These are phyloP conservation scores for Oryctes rhinoceros DNA, from an alignment of 1,140 invertebrate genomes.

Conservation along the genomic window DNA sequence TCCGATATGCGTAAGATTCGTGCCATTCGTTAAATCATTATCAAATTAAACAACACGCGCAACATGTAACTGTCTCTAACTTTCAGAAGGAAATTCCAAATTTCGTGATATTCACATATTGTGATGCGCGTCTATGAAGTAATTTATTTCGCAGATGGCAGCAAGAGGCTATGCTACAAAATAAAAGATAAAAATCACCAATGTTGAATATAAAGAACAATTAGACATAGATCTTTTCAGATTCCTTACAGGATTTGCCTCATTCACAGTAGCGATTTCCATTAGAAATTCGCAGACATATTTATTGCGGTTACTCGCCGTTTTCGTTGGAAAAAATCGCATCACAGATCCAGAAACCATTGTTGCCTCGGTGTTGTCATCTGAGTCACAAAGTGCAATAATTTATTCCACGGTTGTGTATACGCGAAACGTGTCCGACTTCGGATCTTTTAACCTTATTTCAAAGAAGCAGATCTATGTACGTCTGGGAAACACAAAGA, in stretches of 20 bases:
- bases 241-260: not conserved
- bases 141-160: too few relatives aligned
- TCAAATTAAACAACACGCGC: too few relatives aligned
- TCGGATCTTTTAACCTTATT: conserved; percentile 18
- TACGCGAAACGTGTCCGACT: conserved; percentile 35
- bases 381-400: conserved; percentile 27
- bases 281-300: not conserved
- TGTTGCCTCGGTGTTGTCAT: conserved; percentile 27
- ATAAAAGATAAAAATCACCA: too few relatives aligned
- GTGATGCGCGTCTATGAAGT: too few relatives aligned
- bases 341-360: not conserved
- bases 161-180: too few relatives aligned
- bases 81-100: too few relatives aligned
- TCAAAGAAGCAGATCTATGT: conserved; percentile 12
- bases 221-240: not conserved
- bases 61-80: too few relatives aligned
- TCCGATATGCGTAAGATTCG: too few relatives aligned
- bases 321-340: not conserved
- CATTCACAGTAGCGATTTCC: not conserved
- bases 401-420: conserved; percentile 9
- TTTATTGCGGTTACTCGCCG: not conserved
- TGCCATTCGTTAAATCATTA: too few relatives aligned
- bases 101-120: too few relatives aligned
- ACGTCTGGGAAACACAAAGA: conserved; percentile 26
- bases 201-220: not conserved